Percentiles rank a stretch among this genome's conserved stretches.
Conservation (phyloP, 2,888 invertebrate genomes). For the Lithophane ornitopus region DNA sequence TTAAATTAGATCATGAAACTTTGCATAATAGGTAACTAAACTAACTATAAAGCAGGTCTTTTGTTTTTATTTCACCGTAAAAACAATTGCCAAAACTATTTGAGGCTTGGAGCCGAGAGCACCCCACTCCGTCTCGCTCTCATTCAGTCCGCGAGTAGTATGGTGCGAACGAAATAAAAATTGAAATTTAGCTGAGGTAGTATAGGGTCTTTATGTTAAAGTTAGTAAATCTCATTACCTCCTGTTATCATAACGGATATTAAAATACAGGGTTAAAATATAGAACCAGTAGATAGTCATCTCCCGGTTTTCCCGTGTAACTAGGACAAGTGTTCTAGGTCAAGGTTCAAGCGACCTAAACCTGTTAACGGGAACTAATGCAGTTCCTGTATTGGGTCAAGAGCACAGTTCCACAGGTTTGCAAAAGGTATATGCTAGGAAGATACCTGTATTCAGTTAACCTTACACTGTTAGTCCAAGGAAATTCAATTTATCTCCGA, state of each 20-base stretch:
- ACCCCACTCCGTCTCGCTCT: no score
- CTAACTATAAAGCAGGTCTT: no score
- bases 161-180: no score
- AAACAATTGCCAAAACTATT: no score
- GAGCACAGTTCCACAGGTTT: constrained; percentile 34
- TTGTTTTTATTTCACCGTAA: no score
- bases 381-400: constrained; percentile 66
- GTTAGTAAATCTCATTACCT: no score
- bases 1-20: no score
- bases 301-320: constrained; percentile 40
- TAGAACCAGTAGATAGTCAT: constrained; percentile 5
- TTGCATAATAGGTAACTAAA: no score
- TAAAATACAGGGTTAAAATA: constrained; percentile 17
- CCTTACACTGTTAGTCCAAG: neutral
- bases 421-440: neutral
- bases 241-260: constrained; percentile 9
- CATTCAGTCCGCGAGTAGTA: no score
- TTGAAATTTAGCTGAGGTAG: no score
- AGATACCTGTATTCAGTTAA: constrained; percentile 5
- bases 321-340: constrained; percentile 66
- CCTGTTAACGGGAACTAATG: constrained; percentile 76
- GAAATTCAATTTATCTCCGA: constrained; percentile 7
- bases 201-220: no score
- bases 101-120: no score
- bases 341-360: constrained; percentile 71